phyloP scores from a whole-genome alignment of 2,888 invertebrate species.

The Cryptosula pallasiana region DNA sequence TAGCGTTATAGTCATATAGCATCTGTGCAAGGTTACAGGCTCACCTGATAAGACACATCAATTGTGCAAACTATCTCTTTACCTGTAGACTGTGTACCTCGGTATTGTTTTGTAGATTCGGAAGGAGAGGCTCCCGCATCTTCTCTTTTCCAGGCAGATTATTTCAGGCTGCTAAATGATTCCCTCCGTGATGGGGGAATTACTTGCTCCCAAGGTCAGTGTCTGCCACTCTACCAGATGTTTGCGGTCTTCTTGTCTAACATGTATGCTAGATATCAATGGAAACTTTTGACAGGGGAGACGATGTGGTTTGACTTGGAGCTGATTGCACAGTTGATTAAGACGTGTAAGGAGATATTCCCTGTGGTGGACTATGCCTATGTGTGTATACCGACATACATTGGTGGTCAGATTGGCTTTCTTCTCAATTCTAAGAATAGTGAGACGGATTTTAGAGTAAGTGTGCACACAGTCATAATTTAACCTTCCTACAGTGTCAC shows the following conservation, averaged over 20 bases:
- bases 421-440: conserved; percentile 58
- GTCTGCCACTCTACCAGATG: no score
- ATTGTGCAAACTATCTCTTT: no score
- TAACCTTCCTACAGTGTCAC: no score
- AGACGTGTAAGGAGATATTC: conserved; percentile 70
- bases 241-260: no score
- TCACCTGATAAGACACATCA: no score
- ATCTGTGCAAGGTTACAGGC: no score
- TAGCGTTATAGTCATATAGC: no score
- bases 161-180: conserved; percentile 75
- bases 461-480: no score
- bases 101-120: neutral
- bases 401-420: conserved; percentile 89
- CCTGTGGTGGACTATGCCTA: conserved; percentile 69
- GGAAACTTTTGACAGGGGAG: conserved; percentile 60
- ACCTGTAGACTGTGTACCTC: neutral
- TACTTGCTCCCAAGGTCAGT: conserved; percentile 76
- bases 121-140: conserved; percentile 20
- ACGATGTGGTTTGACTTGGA: conserved; percentile 63
- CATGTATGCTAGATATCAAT: no score
- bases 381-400: conserved; percentile 83
- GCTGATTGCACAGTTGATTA: conserved; percentile 67
- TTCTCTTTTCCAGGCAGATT: conserved; percentile 54
- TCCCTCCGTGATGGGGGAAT: conserved; percentile 81
- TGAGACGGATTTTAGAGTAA: conserved; percentile 17